Conservation (phyloP, 2,888 invertebrate species). For the Zele albiditarsus region DNA sequence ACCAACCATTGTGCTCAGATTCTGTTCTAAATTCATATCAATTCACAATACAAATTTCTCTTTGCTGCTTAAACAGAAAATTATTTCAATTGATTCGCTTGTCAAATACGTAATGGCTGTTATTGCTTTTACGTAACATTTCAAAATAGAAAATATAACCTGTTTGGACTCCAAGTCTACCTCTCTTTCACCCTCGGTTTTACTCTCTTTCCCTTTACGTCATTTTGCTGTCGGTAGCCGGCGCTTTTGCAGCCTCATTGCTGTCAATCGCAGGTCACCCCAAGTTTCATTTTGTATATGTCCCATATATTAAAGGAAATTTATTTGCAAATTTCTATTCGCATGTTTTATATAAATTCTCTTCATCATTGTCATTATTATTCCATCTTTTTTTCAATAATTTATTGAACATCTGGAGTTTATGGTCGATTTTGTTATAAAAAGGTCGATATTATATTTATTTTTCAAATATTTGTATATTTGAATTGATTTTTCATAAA, state of each 20-base stretch:
- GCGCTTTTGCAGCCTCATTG: conserved; percentile 38
- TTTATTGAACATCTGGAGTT: background rate
- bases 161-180: background rate
- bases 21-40: background rate
- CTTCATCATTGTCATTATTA: background rate
- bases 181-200: conserved; percentile 4
- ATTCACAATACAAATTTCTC: conserved; percentile 18
- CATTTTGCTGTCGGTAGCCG: conserved; percentile 29
- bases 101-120: conserved; percentile 25
- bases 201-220: conserved; percentile 33
- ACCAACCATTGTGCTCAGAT: background rate
- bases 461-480: too few relatives aligned
- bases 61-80: conserved; percentile 7
- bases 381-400: background rate
- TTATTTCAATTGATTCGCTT: conserved; percentile 41
- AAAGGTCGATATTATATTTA: too few relatives aligned
- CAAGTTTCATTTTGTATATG: background rate
- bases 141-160: background rate
- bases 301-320: background rate
- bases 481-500: too few relatives aligned
- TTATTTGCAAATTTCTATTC: background rate
- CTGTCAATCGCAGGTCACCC: conserved; percentile 56
- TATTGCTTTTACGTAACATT: conserved; percentile 30
- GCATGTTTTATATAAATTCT: background rate
- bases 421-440: background rate